A percentile compares a stretch with the other conserved stretches of the same genome.
Conservation (phyloP, 2,113 vertebrate genomes). For the Castor canadensis region DNA sequence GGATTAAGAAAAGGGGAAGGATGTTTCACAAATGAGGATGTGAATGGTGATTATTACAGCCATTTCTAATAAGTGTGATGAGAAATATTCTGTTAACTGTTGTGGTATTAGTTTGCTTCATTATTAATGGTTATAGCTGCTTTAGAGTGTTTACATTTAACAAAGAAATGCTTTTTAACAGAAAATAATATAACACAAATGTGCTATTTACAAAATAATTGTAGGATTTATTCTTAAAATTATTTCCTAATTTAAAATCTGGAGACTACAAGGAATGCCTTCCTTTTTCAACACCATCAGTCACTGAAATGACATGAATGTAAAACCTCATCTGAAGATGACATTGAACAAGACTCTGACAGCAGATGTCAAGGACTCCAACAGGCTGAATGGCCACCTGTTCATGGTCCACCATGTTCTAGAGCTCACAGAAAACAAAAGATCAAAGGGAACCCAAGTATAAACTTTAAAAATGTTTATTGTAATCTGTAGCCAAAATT, state of each 20-base stretch:
- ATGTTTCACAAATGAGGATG: not conserved
- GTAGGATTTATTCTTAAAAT: not conserved
- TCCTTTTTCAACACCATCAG: not conserved
- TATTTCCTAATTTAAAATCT: not conserved
- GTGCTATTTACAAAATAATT: not conserved
- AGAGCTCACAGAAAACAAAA: not conserved
- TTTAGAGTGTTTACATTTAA: slow-evolving; percentile 28
- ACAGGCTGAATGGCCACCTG: not conserved
- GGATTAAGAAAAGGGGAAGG: not conserved
- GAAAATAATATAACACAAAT: not conserved
- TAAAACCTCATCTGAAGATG: not conserved
- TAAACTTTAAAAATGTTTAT: not conserved
- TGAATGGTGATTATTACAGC: not conserved
- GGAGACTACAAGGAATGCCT: not conserved
- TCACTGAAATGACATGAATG: not conserved
- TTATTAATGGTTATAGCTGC: not conserved
- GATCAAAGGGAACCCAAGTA: not conserved
- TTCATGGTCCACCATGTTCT: not conserved
- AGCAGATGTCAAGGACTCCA: not conserved
- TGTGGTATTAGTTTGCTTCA: not conserved
- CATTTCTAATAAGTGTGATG: slow-evolving; percentile 1
- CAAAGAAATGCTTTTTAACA: slow-evolving; percentile 10
- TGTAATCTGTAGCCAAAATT: not conserved
- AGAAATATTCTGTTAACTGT: not conserved
- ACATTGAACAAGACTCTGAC: too few relatives aligned